phyloP scores from a whole-genome alignment of 2,888 invertebrate genomes.

The Eretmocerus hayati region DNA sequence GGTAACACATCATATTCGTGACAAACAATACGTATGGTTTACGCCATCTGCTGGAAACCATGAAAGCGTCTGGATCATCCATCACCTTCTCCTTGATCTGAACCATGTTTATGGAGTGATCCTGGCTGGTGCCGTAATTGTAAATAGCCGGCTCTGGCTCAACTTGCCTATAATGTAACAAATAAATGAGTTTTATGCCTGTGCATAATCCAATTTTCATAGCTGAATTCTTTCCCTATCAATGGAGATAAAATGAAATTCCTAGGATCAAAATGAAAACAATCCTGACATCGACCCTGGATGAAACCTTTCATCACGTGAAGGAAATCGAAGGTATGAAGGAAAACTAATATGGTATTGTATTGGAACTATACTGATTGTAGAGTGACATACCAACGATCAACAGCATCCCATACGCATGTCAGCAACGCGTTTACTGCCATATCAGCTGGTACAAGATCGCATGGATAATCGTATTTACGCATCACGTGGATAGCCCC shows the following conservation, averaged over 20 bases:
- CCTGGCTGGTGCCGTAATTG: constrained; percentile 75
- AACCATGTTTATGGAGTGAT: constrained; percentile 49
- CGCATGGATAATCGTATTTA: constrained; percentile 20
- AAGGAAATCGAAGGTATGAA: background rate
- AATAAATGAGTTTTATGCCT: too few relatives aligned
- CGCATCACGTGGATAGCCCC: constrained; percentile 27
- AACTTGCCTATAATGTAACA: constrained; percentile 26
- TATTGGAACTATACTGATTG: too few relatives aligned
- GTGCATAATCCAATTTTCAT: too few relatives aligned
- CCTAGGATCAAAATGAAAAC: too few relatives aligned
- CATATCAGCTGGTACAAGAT: constrained; percentile 33
- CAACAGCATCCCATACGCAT: constrained; percentile 29
- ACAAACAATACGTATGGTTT: constrained; percentile 6
- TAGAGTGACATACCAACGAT: constrained; percentile 26
- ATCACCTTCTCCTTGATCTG: constrained; percentile 12
- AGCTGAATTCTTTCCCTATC: too few relatives aligned
- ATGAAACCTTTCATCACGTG: too few relatives aligned
- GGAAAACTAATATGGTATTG: background rate
- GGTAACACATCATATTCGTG: constrained; percentile 17
- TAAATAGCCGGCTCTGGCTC: constrained; percentile 55
- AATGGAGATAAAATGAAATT: too few relatives aligned
- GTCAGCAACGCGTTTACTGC: constrained; percentile 29
- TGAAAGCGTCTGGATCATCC: constrained; percentile 8
- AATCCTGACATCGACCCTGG: too few relatives aligned
- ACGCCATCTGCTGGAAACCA: constrained; percentile 2